phyloP scores from a whole-genome alignment of 2,113 vertebrate genomes.

The Suricata suricatta region DNA sequence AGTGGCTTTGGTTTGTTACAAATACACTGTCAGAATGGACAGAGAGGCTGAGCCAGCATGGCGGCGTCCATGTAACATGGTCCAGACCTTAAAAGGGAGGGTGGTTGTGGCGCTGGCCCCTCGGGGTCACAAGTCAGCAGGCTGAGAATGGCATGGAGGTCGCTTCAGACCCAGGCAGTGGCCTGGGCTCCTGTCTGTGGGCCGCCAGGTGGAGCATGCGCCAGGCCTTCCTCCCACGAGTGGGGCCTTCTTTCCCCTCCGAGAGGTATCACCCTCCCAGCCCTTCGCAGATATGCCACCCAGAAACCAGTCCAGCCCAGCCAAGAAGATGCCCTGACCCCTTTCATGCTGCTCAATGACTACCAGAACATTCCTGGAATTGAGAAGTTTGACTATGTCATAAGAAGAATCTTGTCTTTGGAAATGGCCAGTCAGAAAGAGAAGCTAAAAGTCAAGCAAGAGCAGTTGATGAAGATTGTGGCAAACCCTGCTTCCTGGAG shows the following conservation, averaged over 20 bases:
- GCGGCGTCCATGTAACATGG: rapidly evolving
- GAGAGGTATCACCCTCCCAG: slow-evolving; percentile 71
- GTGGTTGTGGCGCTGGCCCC: background rate
- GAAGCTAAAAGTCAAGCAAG: slow-evolving; percentile 90
- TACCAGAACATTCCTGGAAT: slow-evolving; percentile 88
- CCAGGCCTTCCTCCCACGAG: background rate
- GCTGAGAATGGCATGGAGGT: background rate
- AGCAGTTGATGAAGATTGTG: slow-evolving; percentile 91
- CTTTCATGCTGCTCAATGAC: slow-evolving; percentile 89
- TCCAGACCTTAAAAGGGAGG: rapidly evolving
- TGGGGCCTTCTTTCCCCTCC: background rate
- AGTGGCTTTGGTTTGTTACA: background rate
- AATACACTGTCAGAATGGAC: background rate
- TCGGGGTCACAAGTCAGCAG: background rate
- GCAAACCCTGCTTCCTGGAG: slow-evolving; percentile 89
- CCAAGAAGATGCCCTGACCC: slow-evolving; percentile 90
- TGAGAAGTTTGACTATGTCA: slow-evolving; percentile 90
- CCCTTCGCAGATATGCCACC: slow-evolving; percentile 85
- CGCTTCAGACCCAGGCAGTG: background rate
- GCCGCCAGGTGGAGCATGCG: background rate
- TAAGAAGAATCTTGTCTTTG: slow-evolving; percentile 90
- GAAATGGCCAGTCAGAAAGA: slow-evolving; percentile 94
- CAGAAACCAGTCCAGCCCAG: slow-evolving; percentile 84
- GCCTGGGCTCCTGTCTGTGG: slow-evolving; percentile 13
- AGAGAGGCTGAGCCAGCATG: too few species aligned